Evolutionary conservation across 2,888 invertebrate species (phyloP).

Genomic region (Candidula unifasciata): DNA sequence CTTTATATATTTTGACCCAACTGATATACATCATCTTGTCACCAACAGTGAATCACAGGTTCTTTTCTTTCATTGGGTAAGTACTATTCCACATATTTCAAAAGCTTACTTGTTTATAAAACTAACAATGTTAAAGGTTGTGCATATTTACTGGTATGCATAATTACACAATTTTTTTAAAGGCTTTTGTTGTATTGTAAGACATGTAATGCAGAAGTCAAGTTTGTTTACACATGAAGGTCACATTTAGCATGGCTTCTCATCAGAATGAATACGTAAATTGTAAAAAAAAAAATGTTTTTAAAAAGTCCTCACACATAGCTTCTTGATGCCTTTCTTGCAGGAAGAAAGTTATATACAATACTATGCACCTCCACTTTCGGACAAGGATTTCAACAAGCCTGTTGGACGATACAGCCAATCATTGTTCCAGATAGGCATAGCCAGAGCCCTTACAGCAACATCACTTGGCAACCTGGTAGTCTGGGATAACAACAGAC

Average conservation of each 20-base stretch:
- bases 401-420: conserved; percentile 77
- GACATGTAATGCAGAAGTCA: no score
- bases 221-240: no score
- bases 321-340: neutral
- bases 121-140: neutral
- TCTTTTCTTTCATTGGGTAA: conserved; percentile 77
- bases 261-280: no score
- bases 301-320: no score
- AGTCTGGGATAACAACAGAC: conserved; percentile 78
- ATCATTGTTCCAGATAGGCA: conserved; percentile 75
- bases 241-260: no score
- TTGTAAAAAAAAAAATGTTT: no score
- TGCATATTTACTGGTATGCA: no score
- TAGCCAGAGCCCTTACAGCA: conserved; percentile 75
- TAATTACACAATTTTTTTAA: no score
- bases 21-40: conserved; percentile 75
- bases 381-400: conserved; percentile 78
- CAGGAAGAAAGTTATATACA: conserved; percentile 54
- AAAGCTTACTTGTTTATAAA: neutral
- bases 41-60: conserved; percentile 78
- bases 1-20: conserved; percentile 76
- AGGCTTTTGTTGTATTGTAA: no score
- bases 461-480: conserved; percentile 78
- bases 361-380: conserved; percentile 70
- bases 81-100: conserved; percentile 40